These are phyloP conservation scores for Erannis defoliaria DNA, from an alignment of 2,888 invertebrate species.

Conservation along the genomic window DNA sequence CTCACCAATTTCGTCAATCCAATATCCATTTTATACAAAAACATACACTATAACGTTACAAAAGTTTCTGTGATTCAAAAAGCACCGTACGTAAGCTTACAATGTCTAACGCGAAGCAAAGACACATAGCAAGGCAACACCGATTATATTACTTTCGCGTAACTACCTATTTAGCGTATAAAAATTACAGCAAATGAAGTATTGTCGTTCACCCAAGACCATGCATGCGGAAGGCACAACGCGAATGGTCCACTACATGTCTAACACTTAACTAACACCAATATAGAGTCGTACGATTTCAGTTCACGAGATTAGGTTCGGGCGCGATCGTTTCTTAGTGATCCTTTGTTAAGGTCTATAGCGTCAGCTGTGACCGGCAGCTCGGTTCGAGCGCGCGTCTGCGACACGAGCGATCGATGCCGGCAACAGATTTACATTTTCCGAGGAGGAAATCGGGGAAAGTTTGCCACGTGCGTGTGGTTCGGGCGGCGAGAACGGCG, in stretches of 20 bases:
- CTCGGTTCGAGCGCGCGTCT: constrained; percentile 73
- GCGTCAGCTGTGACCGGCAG: constrained; percentile 82
- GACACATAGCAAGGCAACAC: constrained; percentile 86
- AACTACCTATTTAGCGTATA: constrained; percentile 71
- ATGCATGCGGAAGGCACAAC: constrained; percentile 79
- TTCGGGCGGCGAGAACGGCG: constrained; percentile 77
- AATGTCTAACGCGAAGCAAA: constrained; percentile 81
- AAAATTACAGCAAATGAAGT: constrained; percentile 68
- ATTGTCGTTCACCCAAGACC: constrained; percentile 63
- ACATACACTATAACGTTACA: constrained; percentile 38
- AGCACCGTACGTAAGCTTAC: constrained; percentile 80
- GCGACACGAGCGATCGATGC: constrained; percentile 80
- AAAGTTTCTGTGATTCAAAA: constrained; percentile 60
- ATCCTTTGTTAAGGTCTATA: constrained; percentile 79
- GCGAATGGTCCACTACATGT: constrained; percentile 79
- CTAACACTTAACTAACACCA: constrained; percentile 76
- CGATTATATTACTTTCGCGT: constrained; percentile 73
- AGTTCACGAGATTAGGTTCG: constrained; percentile 59
- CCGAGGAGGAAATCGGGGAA: constrained; percentile 83
- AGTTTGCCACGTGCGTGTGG: constrained; percentile 81
- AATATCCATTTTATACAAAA: constrained; percentile 52
- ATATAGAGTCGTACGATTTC: constrained; percentile 57
- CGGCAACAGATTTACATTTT: constrained; percentile 85
- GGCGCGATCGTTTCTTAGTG: constrained; percentile 52
- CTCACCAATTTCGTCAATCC: constrained; percentile 61